phyloP scores from a whole-genome alignment of 2,113 vertebrate species.

The Suncus etruscus region DNA sequence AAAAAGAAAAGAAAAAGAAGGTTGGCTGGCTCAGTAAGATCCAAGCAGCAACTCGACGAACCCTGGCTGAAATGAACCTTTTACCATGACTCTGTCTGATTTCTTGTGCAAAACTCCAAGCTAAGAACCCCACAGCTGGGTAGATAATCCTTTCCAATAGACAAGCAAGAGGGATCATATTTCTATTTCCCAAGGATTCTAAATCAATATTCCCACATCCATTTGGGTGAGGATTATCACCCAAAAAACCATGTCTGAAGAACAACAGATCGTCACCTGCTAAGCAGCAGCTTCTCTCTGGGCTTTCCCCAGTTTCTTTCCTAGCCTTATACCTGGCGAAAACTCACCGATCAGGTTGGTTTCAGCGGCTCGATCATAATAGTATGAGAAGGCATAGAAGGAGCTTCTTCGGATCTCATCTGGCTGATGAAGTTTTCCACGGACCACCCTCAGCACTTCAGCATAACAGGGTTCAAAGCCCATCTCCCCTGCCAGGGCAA shows the following conservation, averaged over 20 bases:
- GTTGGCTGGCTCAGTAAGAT: too few relatives aligned
- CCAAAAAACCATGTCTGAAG: neutral
- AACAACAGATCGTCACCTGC: neutral
- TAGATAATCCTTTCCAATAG: too few relatives aligned
- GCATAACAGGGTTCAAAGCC: conserved; percentile 94
- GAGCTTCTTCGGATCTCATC: conserved; percentile 88
- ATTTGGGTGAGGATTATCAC: neutral
- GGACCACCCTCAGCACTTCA: conserved; percentile 93
- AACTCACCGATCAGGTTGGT: conserved; percentile 93
- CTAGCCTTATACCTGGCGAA: neutral
- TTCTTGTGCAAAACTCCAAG: too few relatives aligned
- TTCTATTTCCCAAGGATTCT: neutral
- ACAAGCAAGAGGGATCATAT: neutral
- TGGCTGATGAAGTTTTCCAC: conserved; percentile 93
- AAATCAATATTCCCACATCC: neutral
- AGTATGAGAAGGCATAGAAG: conserved; percentile 99
- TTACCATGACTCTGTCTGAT: too few relatives aligned
- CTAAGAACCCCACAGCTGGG: too few relatives aligned
- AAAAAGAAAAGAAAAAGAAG: too few relatives aligned
- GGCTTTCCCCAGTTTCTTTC: neutral
- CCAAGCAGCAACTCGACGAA: too few relatives aligned
- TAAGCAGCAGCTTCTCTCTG: neutral
- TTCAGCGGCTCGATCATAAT: conserved; percentile 96
- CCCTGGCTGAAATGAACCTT: too few relatives aligned
- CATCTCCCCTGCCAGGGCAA: conserved; percentile 87